Percentiles rank a stretch among this genome's conserved stretches.
Evolutionary conservation across 2,888 invertebrate genomes (phyloP).

Genomic region (Mantis religiosa): DNA sequence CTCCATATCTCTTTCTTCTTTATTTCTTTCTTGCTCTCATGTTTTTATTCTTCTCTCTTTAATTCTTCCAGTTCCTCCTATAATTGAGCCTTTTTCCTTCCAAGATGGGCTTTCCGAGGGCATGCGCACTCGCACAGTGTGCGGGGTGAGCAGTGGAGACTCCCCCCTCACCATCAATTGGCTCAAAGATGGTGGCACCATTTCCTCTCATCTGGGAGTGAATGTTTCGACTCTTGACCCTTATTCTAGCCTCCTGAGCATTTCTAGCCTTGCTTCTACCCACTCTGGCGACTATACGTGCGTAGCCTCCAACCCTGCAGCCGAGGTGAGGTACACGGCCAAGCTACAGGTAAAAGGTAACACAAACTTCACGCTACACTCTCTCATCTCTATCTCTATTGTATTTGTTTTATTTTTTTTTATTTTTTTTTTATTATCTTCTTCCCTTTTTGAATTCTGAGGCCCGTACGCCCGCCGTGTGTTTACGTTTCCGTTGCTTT

Average conservation of each 20-base stretch:
- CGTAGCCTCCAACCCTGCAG: slow-evolving; percentile 73
- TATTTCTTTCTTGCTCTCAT: slow-evolving; percentile 55
- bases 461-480: slow-evolving; percentile 21
- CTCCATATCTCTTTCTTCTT: slow-evolving; percentile 45
- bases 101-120: slow-evolving; percentile 78
- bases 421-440: not conserved
- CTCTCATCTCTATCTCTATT: slow-evolving; percentile 25
- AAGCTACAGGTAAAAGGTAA: slow-evolving; percentile 79
- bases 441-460: slow-evolving; percentile 23
- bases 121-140: slow-evolving; percentile 76
- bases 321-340: slow-evolving; percentile 74
- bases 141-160: slow-evolving; percentile 77
- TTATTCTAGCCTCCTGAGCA: slow-evolving; percentile 73
- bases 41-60: slow-evolving; percentile 52
- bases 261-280: slow-evolving; percentile 68
- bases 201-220: slow-evolving; percentile 61
- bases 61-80: slow-evolving; percentile 70
- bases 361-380: slow-evolving; percentile 38
- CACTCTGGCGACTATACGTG: slow-evolving; percentile 76
- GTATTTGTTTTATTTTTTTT: slow-evolving; percentile 7
- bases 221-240: slow-evolving; percentile 70
- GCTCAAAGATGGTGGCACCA: slow-evolving; percentile 74
- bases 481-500: slow-evolving; percentile 48
- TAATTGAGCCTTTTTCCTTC: slow-evolving; percentile 80
- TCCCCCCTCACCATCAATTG: slow-evolving; percentile 74